Evolutionary conservation across 1,140 invertebrate species (phyloP), one percentile per base, ranked within the genome.

Genomic region (Mamestra configurata): DNA sequence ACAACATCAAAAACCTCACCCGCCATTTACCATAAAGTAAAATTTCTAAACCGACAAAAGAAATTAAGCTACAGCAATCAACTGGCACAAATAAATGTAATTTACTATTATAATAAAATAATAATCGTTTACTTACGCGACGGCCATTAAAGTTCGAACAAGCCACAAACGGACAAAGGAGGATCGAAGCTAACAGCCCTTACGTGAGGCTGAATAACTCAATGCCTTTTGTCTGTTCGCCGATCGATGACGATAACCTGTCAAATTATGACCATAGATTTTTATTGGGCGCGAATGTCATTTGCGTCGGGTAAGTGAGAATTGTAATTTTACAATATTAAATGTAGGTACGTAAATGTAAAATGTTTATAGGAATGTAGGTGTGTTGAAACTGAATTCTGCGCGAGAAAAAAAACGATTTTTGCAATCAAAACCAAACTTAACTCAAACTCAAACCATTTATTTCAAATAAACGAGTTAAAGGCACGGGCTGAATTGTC

Each of bases 161-260:
- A 15, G 55, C 57, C 18, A 61, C 77, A 81, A 85, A 79, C 78
- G 79, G 49, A 82, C 82, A 84, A 84, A 79, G 53, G 61, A 22
- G 57, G 6, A 40, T 73, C 73, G 46, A 43, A 49, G 68, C 61
- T 57, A 71, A 83, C 79, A 77, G 35, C 31, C 49, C 61, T 40
- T 59, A 77, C 87, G 85, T 88, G 87, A 61, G 85, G 79, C 77
- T 79, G 87, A 85, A 88, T 88, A 88, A 88, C 55, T 80, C 49
- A 43, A 10, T 35, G 55, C 82, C 80, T 85, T n/a, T 87, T 87
- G 87, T 85, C 86, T 79, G 79, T 66, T 11, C 81, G 66, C 76
- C 81, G 81, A 84, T 84, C 82, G 85, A 84, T 79, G 84, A 84
- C 70, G 72, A 76, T 82, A 81, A 81, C 46, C 37, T 81, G 70